Base-by-base conservation (phyloP, 1,140 invertebrate species). In the Spodoptera litura region DNA sequence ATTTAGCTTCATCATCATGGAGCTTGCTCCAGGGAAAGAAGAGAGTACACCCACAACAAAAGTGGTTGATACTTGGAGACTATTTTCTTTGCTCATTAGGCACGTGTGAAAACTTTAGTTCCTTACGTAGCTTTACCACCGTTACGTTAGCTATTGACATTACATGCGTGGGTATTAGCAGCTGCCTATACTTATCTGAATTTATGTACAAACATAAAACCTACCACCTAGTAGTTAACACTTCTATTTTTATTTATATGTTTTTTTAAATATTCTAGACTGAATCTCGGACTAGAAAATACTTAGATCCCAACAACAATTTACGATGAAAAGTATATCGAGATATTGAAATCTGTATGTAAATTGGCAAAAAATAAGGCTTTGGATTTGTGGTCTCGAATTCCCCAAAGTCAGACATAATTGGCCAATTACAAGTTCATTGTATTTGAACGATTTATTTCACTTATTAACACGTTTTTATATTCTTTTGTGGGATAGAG, bases 21-120 rank as follows among this genome's bases (percentile, higher is more conserved):
- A n/a, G n/a, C n/a, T n/a, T n/a, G n/a, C 61, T 10, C 9, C 8
- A 44, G 35, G 44, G 31, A 64, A n/a, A 35, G 58, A 27, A 11
- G 12, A 31, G 12, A 12, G 58, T 31, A 59, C 59, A 55, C n/a
- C 53, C 4, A 15, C 55, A 15, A 27, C 56, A 12, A 3, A 8
- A 59, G 56, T 27, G 10, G 25, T 27, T 27, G 6, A 9, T 68
- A 52, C 49, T 0, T 31, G 64, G 44, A 13, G 25, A 52, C 44
- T 73, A 49, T 49, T 73, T 73, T 73, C 55, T 59, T 73, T 68
- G 59, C 59, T 78, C 58, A 76, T 79, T 83, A 81, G 78, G 78
- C 77, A 83, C 66, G 78, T 83, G 81, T 83, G 83, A 85, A 83
- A 85, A 80, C 52, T 80, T 80, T 80, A 70, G 75, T 77, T 78